These are phyloP conservation scores for Centroberyx gerrardi DNA, from an alignment of 2,797 vertebrate genomes.

Conservation along the genomic window DNA sequence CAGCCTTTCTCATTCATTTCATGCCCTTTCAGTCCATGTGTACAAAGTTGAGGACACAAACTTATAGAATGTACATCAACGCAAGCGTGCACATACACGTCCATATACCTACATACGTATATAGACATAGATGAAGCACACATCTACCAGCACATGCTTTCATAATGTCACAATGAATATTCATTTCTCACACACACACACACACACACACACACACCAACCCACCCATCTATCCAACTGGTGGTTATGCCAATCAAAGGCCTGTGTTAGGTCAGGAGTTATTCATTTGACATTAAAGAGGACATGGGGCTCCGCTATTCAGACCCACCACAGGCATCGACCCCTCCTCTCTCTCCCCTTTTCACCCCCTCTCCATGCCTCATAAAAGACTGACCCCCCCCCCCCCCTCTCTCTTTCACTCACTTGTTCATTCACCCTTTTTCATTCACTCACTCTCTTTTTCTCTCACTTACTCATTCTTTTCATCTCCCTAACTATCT, in stretches of 20 bases:
- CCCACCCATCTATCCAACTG: conserved; percentile 34
- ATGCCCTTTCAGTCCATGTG: background rate
- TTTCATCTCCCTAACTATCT: conserved; percentile 1
- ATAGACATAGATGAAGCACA: background rate
- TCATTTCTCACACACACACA: conserved; percentile 30
- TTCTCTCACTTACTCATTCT: conserved; percentile 14
- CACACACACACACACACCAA: background rate
- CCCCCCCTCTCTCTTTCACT: conserved; percentile 52
- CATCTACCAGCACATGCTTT: background rate
- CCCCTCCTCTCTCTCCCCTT: conserved; percentile 48
- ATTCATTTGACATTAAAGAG: conserved; percentile 77
- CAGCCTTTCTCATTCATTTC: conserved; percentile 7
- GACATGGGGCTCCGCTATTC: conserved; percentile 77
- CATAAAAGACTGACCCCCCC: conserved; percentile 70
- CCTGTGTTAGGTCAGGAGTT: conserved; percentile 82
- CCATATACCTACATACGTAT: too few species aligned
- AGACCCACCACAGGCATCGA: conserved; percentile 71
- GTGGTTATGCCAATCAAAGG: conserved; percentile 81
- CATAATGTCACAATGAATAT: background rate
- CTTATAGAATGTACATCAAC: background rate
- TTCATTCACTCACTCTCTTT: conserved; percentile 29
- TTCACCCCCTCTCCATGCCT: conserved; percentile 66
- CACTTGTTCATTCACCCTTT: conserved; percentile 53
- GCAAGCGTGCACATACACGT: background rate
- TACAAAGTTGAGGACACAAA: background rate